Base-by-base conservation (phyloP, 2,113 vertebrate species). In the Romanogobio albipinnatus region DNA sequence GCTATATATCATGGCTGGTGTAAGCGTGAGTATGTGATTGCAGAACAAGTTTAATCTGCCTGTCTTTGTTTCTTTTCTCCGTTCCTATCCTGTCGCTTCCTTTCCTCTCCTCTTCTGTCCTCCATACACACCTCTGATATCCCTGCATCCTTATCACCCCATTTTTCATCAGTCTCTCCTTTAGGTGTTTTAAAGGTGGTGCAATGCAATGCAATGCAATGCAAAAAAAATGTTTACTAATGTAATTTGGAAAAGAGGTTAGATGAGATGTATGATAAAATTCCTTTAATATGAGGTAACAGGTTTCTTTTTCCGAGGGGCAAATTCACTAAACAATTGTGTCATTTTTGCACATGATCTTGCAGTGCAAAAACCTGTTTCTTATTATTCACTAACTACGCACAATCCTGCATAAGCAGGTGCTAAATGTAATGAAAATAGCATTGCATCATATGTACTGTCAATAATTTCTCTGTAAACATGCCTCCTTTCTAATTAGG, bases 41-140 rank as follows among this genome's bases (percentile, higher is more conserved):
- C 8, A 51, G 29, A 84, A 76, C 47, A 62, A 14, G 15, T 17
- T 47, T n/a, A n/a, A n/a, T 84, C 45, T 9, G 19, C 24, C 33
- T 73, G 36, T 74, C 53, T 59, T 19, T 33, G 24, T 70, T 49
- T 13, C 1, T 62, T 29, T 51, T 24, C 10, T 47, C 43, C 6
- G 3, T 74, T 49, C 68, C 19, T 45, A 9, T 71, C 36, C 5
- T 2, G 19, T 66, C 15, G 51, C 49, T 81, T 36, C 26, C 56
- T 66, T 86, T 86, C 78, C 66, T 39, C 17, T 70, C 17, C 0
- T 53, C 85, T 11, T 85, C 29, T 53, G 4, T 56, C 53, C 53
- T 56, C 1, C 17, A 24, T 24, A 24, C 51, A 59, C 26, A 22
- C 13, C 82, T 71, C 62, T 78, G 59, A 24, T 6, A 61, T 62